Evolutionary conservation across 2,888 invertebrate genomes (phyloP), one percentile per base, ranked within the genome.

Genomic region (Schizaphis graminum): DNA sequence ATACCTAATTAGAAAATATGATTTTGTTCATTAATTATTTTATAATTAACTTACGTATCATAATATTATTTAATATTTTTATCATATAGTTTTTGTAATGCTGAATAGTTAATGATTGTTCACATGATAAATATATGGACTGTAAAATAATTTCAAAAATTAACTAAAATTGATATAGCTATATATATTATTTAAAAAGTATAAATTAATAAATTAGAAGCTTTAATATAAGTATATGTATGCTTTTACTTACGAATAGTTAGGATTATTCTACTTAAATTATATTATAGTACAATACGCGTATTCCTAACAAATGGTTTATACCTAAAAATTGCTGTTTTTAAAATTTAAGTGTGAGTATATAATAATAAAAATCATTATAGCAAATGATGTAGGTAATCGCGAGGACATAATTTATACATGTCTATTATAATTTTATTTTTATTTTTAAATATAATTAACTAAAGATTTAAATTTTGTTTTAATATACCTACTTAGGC

Each of bases 1-100:
- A 53, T 53, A n/a, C n/a, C n/a, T n/a, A 77, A 77, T 77, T 77
- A 77, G 77, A 77, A 77, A 77, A 77, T 77, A 35, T 77, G 35
- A 41, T 77, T 77, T 77, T 35, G 77, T 77, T 77, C 8, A 77
- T 77, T 35, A 77, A 77, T 77, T 77, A 77, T 77, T 35, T 35
- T 35, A 77, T 67, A 77, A 21, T 77, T 77, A 77, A 21, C 77
- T 35, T 67, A n/a, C 13, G 67, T 16, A n/a, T 16, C 16, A 67
- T 67, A 77, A 35, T 77, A 77, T 35, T 77, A 77, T 77, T 35
- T 67, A 77, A 35, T 77, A 77, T 21, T 77, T 35, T 77, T 35
- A 77, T 35, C 35, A 61, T 28, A 77, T 35, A 77, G 77, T 8
- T 77, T 35, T 77, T 24, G 21, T 77, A 77, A 41, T 21, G 8